Evolutionary conservation across 2,113 vertebrate genomes (phyloP).

Genomic region (Sialia sialis): DNA sequence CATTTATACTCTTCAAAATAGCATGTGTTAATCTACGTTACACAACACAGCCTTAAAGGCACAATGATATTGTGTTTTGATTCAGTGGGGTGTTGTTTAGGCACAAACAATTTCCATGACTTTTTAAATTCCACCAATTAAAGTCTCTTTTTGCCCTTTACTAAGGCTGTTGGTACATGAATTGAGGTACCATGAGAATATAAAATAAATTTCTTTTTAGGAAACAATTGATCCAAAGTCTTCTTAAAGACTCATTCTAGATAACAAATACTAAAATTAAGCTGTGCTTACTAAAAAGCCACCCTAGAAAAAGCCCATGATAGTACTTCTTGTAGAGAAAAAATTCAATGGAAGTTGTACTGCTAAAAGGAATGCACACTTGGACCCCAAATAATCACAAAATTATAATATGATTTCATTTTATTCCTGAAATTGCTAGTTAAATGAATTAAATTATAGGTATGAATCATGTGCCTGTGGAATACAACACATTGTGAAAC

Average conservation of each 20-base stretch:
- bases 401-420: neutral
- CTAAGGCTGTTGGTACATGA: neutral
- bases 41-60: neutral
- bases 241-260: neutral
- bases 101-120: neutral
- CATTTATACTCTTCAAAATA: neutral
- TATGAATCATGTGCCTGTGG: neutral
- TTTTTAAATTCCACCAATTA: neutral
- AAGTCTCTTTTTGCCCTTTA: neutral
- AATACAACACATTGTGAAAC: neutral
- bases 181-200: neutral
- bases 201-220: neutral
- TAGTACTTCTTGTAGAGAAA: neutral
- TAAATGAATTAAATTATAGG: slow-evolving; percentile 4
- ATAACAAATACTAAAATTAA: neutral
- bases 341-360: neutral
- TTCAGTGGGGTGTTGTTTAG: neutral
- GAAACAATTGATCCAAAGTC: neutral
- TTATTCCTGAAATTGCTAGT: neutral
- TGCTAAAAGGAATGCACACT: neutral
- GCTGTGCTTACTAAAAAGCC: neutral
- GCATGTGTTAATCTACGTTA: neutral
- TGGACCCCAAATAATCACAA: neutral
- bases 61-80: neutral
- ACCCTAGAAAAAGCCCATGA: neutral